These are phyloP conservation scores for Anomalospiza imberbis DNA, from an alignment of 2,797 vertebrate genomes.

Conservation along the genomic window DNA sequence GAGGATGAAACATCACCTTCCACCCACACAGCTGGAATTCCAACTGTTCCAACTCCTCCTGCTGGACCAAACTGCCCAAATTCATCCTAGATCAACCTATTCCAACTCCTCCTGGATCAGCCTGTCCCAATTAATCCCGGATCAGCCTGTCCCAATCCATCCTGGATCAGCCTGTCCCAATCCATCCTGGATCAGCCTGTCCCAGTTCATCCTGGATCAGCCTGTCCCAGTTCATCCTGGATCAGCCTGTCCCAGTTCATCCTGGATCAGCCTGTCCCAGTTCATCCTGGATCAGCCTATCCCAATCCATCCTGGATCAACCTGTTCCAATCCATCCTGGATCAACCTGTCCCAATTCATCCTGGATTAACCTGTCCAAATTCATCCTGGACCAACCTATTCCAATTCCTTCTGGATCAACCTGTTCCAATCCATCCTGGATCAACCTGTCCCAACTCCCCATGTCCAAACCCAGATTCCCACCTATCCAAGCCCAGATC, in stretches of 20 bases:
- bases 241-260: neutral
- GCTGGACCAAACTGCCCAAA: neutral
- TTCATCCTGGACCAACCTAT: rapidly evolving
- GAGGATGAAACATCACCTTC: neutral
- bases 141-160: rapidly evolving
- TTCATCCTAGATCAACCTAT: neutral
- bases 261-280: neutral
- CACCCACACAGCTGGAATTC: neutral
- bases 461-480: neutral
- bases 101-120: rapidly evolving
- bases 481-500: neutral
- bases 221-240: rapidly evolving
- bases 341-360: neutral
- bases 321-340: neutral
- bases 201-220: neutral
- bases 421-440: neutral
- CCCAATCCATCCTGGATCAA: neutral
- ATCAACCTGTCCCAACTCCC: neutral
- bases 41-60: neutral
- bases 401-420: rapidly evolving
- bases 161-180: neutral
- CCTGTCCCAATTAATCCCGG: rapidly evolving
- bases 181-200: neutral
- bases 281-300: rapidly evolving
- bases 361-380: no score